Conservation (phyloP, 92 coral and sea anemone species). For the Porites divaricata region DNA sequence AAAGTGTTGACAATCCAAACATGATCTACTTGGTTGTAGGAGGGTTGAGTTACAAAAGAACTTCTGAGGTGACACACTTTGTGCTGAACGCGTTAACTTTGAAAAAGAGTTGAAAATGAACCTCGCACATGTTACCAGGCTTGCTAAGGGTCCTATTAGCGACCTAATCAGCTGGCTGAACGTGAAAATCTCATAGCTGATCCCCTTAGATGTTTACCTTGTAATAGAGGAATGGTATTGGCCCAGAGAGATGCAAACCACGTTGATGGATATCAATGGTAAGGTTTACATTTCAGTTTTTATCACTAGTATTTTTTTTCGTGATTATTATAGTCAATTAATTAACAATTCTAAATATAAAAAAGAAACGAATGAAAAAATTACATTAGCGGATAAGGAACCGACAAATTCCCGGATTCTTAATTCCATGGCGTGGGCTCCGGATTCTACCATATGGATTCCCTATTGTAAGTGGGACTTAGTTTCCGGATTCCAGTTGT, state of each 20-base stretch:
- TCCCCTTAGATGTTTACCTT: slow-evolving; percentile 8
- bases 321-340: too few relatives aligned
- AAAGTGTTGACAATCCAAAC: not conserved
- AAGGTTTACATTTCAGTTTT: not conserved
- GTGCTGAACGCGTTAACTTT: not conserved
- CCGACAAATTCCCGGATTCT: not conserved
- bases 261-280: slow-evolving; percentile 35
- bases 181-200: not conserved
- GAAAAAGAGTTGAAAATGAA: slow-evolving; percentile 15
- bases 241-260: not conserved
- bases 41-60: slow-evolving; percentile 9
- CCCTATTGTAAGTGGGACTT: not conserved
- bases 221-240: slow-evolving; percentile 7
- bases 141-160: slow-evolving; percentile 6
- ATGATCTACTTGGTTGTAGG: not conserved
- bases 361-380: not conserved
- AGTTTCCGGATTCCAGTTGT: too few relatives aligned
- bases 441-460: slow-evolving; percentile 1
- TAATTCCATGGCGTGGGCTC: not conserved
- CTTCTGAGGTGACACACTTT: not conserved
- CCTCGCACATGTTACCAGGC: not conserved
- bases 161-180: slow-evolving; percentile 11
- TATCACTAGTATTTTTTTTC: too few relatives aligned
- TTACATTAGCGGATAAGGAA: too few relatives aligned
- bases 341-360: too few relatives aligned